Base-by-base conservation (phyloP, 2,888 invertebrate species). In the Drosophila helvetica region DNA sequence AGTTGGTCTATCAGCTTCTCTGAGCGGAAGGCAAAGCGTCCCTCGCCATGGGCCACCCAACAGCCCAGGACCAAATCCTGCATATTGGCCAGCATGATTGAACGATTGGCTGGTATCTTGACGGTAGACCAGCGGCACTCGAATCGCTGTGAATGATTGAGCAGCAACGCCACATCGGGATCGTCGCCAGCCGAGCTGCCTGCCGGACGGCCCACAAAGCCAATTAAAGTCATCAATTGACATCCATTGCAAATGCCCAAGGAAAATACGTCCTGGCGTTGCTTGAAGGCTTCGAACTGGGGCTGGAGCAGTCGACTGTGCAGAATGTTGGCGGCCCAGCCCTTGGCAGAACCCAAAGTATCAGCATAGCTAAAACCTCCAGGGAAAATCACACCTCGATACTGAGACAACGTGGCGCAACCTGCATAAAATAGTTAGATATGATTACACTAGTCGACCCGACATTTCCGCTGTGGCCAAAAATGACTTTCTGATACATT, bases 231-330 rank as follows among this genome's bases (percentile, higher is more conserved):
- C 97, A 99, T 97, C 75, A 99, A 92, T 90, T 99, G 99, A 89
- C 99, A 99, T 0, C 99, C 99, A 91, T 99, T 99, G 90, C 99
- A 99, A n/a, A 99, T 96, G 33, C 99, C 99, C 77, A 99, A 93
- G 57, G 98, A 98, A 92, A 99, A 99, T 0, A 98, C 98, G 90
- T 99, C 96, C 0, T 93, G 90, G 15, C 96, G 94, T 43, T 93
- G 92, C 79, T 93, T 94, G 92, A 99, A 99, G 59, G 93, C 93
- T 22, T 94, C 92, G 80, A 99, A 96, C 90, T 98, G 97, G 0
- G 94, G 92, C 73, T 94, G 93, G n/a, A 99, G 91, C 2, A 93
- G 93, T 10, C 95, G 93, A 81, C 97, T 96, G 91, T 97, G 98
- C 45, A 96, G 92, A 48, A 98, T 95, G 76, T 97, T 96, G 0